phyloP scores from a whole-genome alignment of 2,113 vertebrate species.

The Odocoileus virginianus region DNA sequence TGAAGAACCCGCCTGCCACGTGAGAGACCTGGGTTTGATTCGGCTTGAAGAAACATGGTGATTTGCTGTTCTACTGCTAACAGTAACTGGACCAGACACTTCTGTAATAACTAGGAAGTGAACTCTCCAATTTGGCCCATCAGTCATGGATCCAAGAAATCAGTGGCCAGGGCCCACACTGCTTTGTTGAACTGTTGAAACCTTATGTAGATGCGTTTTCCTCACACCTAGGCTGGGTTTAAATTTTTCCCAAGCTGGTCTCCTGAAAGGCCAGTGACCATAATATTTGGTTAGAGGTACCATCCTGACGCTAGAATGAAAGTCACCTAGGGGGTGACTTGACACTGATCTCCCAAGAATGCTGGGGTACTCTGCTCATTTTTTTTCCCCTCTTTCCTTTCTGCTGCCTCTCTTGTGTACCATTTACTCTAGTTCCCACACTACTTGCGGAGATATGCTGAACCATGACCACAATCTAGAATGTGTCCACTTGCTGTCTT shows the following conservation, averaged over 20 bases:
- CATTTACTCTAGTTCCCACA: too few relatives aligned
- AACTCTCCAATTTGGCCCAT: neutral
- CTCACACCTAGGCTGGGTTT: too few relatives aligned
- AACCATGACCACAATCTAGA: rapidly evolving
- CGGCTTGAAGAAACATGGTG: neutral
- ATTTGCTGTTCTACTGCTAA: neutral
- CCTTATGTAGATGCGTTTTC: rapidly evolving
- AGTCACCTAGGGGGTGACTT: rapidly evolving
- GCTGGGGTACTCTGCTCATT: neutral
- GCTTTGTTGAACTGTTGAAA: neutral
- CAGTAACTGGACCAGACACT: too few relatives aligned
- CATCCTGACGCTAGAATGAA: neutral
- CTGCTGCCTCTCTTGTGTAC: neutral
- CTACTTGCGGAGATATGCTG: neutral
- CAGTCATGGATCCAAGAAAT: neutral
- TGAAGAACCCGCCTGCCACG: neutral
- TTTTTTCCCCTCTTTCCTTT: neutral
- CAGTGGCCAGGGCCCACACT: too few relatives aligned
- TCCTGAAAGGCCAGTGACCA: neutral
- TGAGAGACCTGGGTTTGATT: neutral
- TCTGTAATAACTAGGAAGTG: neutral
- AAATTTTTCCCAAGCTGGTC: neutral
- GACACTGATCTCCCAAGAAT: neutral
- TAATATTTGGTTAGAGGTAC: too few relatives aligned
- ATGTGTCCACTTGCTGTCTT: neutral